These are phyloP conservation scores for Vidua chalybeata DNA, from an alignment of 2,113 vertebrate species.

Conservation along the genomic window DNA sequence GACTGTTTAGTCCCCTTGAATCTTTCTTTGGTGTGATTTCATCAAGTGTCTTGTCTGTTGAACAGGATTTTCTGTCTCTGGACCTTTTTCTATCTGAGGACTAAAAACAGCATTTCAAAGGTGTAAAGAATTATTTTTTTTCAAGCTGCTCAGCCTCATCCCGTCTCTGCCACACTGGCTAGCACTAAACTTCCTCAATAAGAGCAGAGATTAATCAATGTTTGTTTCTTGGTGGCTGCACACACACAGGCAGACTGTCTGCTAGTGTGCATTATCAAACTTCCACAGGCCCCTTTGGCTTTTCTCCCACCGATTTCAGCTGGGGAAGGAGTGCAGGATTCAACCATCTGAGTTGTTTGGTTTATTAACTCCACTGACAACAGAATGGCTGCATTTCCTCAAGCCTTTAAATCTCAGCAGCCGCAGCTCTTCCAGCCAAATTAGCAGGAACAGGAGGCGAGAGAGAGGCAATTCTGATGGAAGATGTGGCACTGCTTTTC, in stretches of 20 bases:
- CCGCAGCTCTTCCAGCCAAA: neutral
- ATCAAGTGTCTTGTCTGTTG: neutral
- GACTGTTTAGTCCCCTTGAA: neutral
- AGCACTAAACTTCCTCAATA: neutral
- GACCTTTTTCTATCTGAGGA: neutral
- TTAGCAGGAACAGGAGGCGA: neutral
- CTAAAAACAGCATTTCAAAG: fast-evolving
- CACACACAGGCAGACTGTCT: neutral
- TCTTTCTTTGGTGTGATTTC: neutral
- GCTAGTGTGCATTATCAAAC: neutral
- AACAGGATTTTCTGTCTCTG: neutral
- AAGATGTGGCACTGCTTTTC: neutral
- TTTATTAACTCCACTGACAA: neutral
- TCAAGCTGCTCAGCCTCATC: neutral
- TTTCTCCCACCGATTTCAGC: neutral
- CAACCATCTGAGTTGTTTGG: neutral
- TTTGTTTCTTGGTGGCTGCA: neutral
- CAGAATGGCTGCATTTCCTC: conserved; percentile 1
- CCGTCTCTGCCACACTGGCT: neutral
- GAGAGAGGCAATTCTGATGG: neutral
- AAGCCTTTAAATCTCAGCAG: neutral
- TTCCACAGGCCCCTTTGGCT: neutral
- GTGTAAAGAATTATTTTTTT: neutral
- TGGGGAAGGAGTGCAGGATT: neutral
- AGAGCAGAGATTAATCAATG: neutral